A percentile compares a stretch with the other conserved stretches of the same genome.
Evolutionary conservation across 1,140 invertebrate species (phyloP).

Genomic region (Drosophila subpulchrella): DNA sequence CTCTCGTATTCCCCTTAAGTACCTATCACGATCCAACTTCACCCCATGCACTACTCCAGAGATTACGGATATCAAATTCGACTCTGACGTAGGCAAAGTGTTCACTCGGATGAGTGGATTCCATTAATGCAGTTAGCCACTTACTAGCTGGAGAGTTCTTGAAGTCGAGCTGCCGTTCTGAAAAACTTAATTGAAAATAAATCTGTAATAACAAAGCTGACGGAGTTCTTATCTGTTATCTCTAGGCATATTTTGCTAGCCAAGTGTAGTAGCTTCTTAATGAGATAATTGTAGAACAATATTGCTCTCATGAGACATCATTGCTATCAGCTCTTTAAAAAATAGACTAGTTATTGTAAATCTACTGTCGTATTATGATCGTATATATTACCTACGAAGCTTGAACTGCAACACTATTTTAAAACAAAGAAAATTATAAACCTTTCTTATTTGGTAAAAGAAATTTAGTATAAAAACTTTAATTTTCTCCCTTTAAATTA

Average conservation of each 20-base stretch:
- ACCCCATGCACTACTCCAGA: slow-evolving; percentile 4
- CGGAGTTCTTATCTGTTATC: not conserved
- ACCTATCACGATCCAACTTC: slow-evolving; percentile 45
- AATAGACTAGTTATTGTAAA: not conserved
- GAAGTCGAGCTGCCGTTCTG: not conserved
- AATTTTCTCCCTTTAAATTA: not conserved
- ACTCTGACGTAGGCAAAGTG: slow-evolving; percentile 30
- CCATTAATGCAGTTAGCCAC: slow-evolving; percentile 7
- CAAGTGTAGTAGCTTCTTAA: not conserved
- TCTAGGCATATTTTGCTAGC: not conserved
- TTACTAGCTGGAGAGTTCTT: not conserved
- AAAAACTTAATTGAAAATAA: not conserved
- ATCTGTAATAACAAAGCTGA: not conserved
- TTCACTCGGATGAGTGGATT: slow-evolving; percentile 21
- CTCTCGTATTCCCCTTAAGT: slow-evolving; percentile 18
- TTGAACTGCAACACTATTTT: not conserved
- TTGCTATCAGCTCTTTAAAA: not conserved
- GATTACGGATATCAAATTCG: slow-evolving; percentile 57
- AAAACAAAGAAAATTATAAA: not conserved
- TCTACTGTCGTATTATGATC: not conserved
- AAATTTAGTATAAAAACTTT: not conserved
- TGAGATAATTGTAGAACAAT: not conserved
- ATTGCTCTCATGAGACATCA: not conserved
- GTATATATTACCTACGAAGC: not conserved
- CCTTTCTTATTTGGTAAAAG: too few relatives aligned